Evolutionary conservation across 2,888 invertebrate genomes (phyloP), one percentile per base, ranked within the genome.

Genomic region (Yponomeuta cagnagella): DNA sequence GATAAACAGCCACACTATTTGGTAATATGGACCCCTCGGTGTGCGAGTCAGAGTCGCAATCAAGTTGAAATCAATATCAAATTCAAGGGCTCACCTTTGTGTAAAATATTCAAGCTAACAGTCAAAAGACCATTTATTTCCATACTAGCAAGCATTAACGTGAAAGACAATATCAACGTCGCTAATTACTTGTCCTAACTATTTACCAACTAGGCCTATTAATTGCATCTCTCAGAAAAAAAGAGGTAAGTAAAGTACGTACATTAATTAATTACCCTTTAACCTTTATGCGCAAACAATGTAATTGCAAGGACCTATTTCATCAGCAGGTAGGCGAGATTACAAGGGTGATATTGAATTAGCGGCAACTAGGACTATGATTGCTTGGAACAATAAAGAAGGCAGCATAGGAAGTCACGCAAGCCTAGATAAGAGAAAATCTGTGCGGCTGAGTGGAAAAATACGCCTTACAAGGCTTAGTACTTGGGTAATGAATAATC

Each of bases 171-270:
- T 23, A 23, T 23, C 23, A 23, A 33, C 33, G 33, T 33, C 2
- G 33, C 33, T 33, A 33, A 33, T 2, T 33, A 33, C 33, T 33
- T 5, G 33, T 33, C 33, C 33, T 33, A 4, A 33, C 33, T 33
- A 33, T 5, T 33, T 1, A 58, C 5, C 12, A 58, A 58, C 5
- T 58, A 15, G 3, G 1, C 15, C 52, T 15, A 58, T 58, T 58
- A 15, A 58, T 4, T 12, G 12, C 12, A 58, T 58, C 52, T 12
- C 52, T 58, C 3, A 58, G 52, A 12, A 15, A 12, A 15, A 15
- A 58, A 15, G 1, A 15, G 23, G 23, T 23, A 58, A 58, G 12
- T 58, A 58, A 15, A 58, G 15, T 2, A 77, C 76, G 72, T 70
- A 37, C 31, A 2, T 12, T 52, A 2, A 52, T 58, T 58, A 15